Evolutionary conservation across 64 coral and sea anemone genomes (phyloP).

Genomic region (Montipora capricornis): DNA sequence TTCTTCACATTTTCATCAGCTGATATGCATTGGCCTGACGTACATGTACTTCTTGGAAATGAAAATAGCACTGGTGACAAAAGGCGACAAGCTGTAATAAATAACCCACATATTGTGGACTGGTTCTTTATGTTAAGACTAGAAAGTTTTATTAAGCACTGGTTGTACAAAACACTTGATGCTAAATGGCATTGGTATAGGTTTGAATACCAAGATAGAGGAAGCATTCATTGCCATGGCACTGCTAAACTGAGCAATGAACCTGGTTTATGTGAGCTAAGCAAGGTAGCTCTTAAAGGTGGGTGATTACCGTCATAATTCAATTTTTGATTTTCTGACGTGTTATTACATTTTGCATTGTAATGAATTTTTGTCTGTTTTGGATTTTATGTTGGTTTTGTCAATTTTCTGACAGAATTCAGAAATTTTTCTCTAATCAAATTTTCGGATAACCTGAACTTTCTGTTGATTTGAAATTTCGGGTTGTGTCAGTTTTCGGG

Average conservation of each 20-base stretch:
- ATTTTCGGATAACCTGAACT: too few relatives aligned
- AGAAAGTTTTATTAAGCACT: conserved; percentile 48
- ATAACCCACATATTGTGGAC: conserved; percentile 23
- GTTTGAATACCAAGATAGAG: not conserved
- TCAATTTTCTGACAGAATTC: not conserved
- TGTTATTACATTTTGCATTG: too few relatives aligned
- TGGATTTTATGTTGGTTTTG: too few relatives aligned
- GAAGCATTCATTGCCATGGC: not conserved
- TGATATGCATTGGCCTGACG: not conserved
- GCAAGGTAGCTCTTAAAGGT: conserved; percentile 23
- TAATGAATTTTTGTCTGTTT: too few relatives aligned
- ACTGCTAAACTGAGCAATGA: conserved; percentile 21
- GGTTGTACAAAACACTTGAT: conserved; percentile 46
- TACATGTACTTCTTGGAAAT: conserved; percentile 8
- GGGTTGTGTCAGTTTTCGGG: too few relatives aligned
- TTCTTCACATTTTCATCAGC: conserved; percentile 43
- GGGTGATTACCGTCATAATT: too few relatives aligned
- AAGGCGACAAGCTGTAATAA: conserved; percentile 51
- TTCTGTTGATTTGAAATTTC: too few relatives aligned
- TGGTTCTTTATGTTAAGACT: conserved; percentile 19
- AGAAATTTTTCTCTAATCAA: too few relatives aligned
- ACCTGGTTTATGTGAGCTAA: conserved; percentile 26
- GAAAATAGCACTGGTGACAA: not conserved
- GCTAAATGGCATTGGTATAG: not conserved
- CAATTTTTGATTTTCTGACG: too few relatives aligned